Base-by-base conservation (phyloP, 2,797 vertebrate genomes). In the Smutsia gigantea region DNA sequence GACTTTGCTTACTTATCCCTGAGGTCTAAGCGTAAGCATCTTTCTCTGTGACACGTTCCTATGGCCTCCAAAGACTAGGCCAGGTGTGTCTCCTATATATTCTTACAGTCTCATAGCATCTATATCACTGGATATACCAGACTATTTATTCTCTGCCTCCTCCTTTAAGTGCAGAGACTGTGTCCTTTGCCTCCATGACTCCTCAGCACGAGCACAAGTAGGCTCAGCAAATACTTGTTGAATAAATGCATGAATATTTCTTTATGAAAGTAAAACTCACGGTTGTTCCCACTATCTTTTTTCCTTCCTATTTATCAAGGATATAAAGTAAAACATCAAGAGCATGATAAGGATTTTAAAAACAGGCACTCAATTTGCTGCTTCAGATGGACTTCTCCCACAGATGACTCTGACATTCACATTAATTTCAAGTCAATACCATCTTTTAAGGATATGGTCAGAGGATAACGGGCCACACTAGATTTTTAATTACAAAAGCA, bases 401-500 rank as follows among this genome's bases (percentile, higher is more conserved):
- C 37, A 57, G 42, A 83, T 42, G 71, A 84, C 74, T 66, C 55
- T 90, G 29, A 94, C 49, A 93, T 37, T 96, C 27, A 77, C 37
- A 25, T 68, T 69, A 78, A 95, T 93, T 94, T 95, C 51, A 55
- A 82, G 81, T 42, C 61, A 90, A 13, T 61, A 42, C 81, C 31
- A 37, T 59, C 55, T 83, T 90, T 92, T 51, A 94, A 61, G 51
- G 75, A 64, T 17, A 77, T 59, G 34, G n/a, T 21, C 55, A 84
- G 87, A 83, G 81, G 71, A 71, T 55, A 51, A 71, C 0, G 1
- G 79, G 42, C 5, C 72, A 85, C 2, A 25, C 3, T 9, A 4
- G 71, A 21, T 82, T 77, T 97, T 96, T 87, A 97, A 90, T 95
- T 89, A 94, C 49, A 61, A 51, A 93, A 53, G 64, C 29, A 92